Percentiles rank a stretch among this genome's conserved stretches.
phyloP scores from a whole-genome alignment of 2,797 vertebrate genomes.

The Xerus rutilus region DNA sequence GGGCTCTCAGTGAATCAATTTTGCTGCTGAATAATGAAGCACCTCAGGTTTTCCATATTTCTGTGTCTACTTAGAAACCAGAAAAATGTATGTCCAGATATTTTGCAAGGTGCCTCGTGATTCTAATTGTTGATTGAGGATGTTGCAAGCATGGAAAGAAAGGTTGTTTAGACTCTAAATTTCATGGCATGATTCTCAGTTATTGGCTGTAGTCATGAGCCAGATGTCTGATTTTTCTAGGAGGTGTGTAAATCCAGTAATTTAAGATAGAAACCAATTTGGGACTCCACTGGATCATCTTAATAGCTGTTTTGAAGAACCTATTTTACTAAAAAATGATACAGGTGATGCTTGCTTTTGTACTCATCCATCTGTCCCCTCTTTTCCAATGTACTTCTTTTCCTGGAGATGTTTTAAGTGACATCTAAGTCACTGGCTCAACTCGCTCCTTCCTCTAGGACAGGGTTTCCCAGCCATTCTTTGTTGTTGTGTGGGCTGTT shows the following conservation, averaged over 20 bases:
- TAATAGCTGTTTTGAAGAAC: slow-evolving; percentile 40
- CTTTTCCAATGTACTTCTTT: neutral
- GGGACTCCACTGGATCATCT: neutral
- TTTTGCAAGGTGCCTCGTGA: slow-evolving; percentile 59
- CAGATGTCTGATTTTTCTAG: slow-evolving; percentile 58
- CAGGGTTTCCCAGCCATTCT: neutral
- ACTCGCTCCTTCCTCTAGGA: neutral
- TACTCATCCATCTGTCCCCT: neutral
- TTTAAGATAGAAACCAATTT: slow-evolving; percentile 55
- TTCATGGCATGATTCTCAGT: slow-evolving; percentile 56
- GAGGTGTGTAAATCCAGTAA: slow-evolving; percentile 38
- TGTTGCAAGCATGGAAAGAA: slow-evolving; percentile 36
- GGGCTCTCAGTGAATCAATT: slow-evolving; percentile 73
- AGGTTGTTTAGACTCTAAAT: slow-evolving; percentile 58
- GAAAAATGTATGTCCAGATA: slow-evolving; percentile 52
- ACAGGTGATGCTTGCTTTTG: neutral
- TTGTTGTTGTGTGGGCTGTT: neutral
- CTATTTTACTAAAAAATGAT: slow-evolving; percentile 24
- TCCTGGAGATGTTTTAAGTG: neutral
- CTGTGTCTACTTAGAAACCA: slow-evolving; percentile 65
- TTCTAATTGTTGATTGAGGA: slow-evolving; percentile 52
- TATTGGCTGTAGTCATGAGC: slow-evolving; percentile 54
- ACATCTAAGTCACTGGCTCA: neutral
- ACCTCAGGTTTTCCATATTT: slow-evolving; percentile 71
- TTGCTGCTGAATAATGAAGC: slow-evolving; percentile 71